phyloP scores from a whole-genome alignment of 2,113 vertebrate genomes.

The Leptobrachium leishanense region DNA sequence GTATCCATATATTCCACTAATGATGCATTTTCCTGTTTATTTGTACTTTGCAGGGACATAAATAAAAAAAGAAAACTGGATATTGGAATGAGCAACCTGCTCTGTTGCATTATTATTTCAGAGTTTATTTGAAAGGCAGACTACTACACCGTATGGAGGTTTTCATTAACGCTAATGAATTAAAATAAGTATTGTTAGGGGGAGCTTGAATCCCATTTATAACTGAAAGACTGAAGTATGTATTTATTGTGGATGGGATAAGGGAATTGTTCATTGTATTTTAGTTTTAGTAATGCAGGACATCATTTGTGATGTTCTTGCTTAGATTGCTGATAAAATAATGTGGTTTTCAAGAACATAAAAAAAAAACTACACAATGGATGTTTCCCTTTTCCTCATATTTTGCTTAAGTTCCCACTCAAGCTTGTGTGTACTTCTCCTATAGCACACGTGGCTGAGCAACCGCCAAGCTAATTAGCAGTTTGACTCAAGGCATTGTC shows the following conservation, averaged over 20 bases:
- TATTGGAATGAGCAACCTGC: not conserved
- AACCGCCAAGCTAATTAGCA: constrained; percentile 1
- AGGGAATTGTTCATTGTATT: constrained; percentile 19
- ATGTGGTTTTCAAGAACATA: constrained; percentile 18
- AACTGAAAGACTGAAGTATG: constrained; percentile 43
- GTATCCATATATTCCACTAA: not conserved
- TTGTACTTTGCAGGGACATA: not conserved
- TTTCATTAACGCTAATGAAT: constrained; percentile 46
- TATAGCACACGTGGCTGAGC: not conserved
- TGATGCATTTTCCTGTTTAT: not conserved
- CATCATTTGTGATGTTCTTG: constrained; percentile 46
- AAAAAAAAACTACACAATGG: constrained; percentile 1
- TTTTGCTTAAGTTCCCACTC: not conserved
- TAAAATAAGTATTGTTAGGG: constrained; percentile 47
- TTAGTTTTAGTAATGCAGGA: constrained; percentile 31
- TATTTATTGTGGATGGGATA: constrained; percentile 39
- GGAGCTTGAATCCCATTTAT: constrained; percentile 29
- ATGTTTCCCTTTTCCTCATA: not conserved
- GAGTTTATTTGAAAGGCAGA: constrained; percentile 15
- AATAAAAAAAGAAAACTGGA: not conserved
- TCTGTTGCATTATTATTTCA: not conserved
- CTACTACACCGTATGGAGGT: constrained; percentile 6
- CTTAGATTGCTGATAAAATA: constrained; percentile 43
- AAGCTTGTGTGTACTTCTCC: not conserved
- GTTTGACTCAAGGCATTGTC: not conserved